A percentile compares a stretch with the other conserved stretches of the same genome.
Evolutionary conservation across 2,113 vertebrate species (phyloP).

Genomic region (Crotalus horridus): DNA sequence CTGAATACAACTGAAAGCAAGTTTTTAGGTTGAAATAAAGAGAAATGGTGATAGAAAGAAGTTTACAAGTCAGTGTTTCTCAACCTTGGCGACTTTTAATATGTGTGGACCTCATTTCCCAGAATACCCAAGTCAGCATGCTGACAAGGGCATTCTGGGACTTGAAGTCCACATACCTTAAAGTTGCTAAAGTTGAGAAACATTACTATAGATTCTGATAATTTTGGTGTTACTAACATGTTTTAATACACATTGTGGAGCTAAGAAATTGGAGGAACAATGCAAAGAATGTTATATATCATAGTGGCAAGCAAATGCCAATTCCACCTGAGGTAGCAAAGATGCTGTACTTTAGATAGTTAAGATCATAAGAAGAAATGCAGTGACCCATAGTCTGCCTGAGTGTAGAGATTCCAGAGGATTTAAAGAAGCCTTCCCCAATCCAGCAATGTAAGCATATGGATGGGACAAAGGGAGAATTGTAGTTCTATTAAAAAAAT

Average conservation of each 20-base stretch:
- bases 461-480: neutral
- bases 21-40: neutral
- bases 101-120: too few species aligned
- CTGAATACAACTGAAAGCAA: conserved; percentile 5
- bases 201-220: neutral
- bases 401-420: neutral
- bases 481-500: neutral
- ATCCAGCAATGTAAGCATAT: neutral
- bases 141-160: neutral
- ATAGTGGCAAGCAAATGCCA: neutral
- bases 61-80: neutral
- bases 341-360: neutral
- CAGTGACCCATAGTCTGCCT: neutral
- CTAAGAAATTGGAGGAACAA: neutral
- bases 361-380: neutral
- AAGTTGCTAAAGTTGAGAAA: neutral
- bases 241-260: too few species aligned
- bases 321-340: neutral
- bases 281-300: neutral
- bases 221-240: neutral
- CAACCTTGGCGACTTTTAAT: neutral
- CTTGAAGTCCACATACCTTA: neutral
- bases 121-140: neutral
- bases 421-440: neutral
- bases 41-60: neutral